Conservation (phyloP, 1,140 invertebrate genomes). For the Bombus picipes region DNA sequence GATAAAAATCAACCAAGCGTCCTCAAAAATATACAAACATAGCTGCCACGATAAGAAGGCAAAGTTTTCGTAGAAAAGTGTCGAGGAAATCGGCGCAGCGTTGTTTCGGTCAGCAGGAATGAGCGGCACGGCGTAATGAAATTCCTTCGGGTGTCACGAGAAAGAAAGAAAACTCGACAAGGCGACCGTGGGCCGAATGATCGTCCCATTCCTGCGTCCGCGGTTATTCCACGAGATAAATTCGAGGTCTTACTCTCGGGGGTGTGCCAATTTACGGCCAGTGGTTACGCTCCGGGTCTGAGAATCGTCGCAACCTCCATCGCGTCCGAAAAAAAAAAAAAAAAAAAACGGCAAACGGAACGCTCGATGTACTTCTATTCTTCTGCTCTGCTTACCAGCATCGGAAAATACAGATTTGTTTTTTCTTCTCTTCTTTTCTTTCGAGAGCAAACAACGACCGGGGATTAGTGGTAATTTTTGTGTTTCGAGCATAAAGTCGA, state of each 20-base stretch:
- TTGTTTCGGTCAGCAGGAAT: too few relatives aligned
- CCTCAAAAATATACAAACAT: not conserved
- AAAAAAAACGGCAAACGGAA: not conserved
- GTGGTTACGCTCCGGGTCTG: not conserved
- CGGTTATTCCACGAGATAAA: not conserved
- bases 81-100: not conserved
- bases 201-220: not conserved
- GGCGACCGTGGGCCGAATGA: too few relatives aligned
- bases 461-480: too few relatives aligned
- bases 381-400: not conserved
- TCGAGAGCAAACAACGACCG: too few relatives aligned
- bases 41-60: too few relatives aligned
- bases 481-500: too few relatives aligned
- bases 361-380: not conserved
- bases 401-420: not conserved
- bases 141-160: constrained; percentile 27
- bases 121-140: constrained; percentile 4
- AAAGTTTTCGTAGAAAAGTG: not conserved
- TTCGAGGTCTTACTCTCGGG: constrained; percentile 11
- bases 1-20: not conserved
- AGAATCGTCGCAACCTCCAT: not conserved
- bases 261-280: constrained; percentile 23
- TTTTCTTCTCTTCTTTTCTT: not conserved
- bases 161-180: constrained; percentile 38
- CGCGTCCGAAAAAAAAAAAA: not conserved